Evolutionary conservation across 2,888 invertebrate species (phyloP).

Genomic region (Eristalis pertinax): DNA sequence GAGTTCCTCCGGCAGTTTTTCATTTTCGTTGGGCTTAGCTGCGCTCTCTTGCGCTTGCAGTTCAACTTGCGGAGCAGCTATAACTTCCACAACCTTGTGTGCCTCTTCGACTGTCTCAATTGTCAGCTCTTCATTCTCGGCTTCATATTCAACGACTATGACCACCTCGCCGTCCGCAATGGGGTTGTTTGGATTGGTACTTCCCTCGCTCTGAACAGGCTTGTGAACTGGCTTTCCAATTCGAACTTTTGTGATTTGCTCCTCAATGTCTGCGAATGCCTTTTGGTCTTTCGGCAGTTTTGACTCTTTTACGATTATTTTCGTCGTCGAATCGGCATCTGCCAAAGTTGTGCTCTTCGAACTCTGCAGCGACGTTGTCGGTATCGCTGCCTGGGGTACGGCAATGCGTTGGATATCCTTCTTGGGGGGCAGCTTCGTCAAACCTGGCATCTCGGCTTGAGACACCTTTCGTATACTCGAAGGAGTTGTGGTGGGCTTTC

Average conservation of each 20-base stretch:
- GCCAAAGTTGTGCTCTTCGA: slow-evolving; percentile 74
- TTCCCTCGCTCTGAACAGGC: neutral
- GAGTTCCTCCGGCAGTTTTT: neutral
- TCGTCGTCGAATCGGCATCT: slow-evolving; percentile 78
- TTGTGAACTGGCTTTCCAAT: slow-evolving; percentile 30
- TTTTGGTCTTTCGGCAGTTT: slow-evolving; percentile 57
- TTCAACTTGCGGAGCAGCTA: neutral
- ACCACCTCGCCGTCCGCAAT: slow-evolving; percentile 31
- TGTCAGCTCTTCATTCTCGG: neutral
- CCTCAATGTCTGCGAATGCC: slow-evolving; percentile 18
- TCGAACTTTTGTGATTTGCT: slow-evolving; percentile 48
- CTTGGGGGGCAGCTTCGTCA: slow-evolving; percentile 11
- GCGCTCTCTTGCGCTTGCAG: neutral
- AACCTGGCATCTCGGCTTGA: neutral
- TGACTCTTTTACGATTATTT: slow-evolving; percentile 74
- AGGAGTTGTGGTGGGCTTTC: neutral
- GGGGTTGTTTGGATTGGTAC: neutral
- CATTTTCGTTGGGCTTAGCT: neutral
- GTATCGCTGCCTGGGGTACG: neutral
- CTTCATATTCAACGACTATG: slow-evolving; percentile 59
- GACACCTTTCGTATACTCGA: slow-evolving; percentile 11
- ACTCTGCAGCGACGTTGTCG: slow-evolving; percentile 44
- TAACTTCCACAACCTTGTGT: neutral
- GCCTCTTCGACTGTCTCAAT: slow-evolving; percentile 17
- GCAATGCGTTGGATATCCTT: neutral